Base-by-base conservation (phyloP, 2,113 vertebrate genomes). In the Brachypodius melanocephalos region DNA sequence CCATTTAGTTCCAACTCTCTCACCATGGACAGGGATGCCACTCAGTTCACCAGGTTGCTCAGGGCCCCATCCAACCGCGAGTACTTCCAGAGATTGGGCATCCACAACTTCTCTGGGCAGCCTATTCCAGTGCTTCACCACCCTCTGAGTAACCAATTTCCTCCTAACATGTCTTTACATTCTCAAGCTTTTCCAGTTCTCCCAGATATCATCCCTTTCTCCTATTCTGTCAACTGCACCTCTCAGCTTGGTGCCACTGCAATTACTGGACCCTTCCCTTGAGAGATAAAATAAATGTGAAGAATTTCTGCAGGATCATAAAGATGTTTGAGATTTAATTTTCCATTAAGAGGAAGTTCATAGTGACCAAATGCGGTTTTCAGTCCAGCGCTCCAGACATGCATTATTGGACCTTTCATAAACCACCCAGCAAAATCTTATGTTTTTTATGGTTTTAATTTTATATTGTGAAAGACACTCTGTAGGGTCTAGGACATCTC, bases 351-450 rank as follows among this genome's bases (percentile, higher is more conserved):
- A 75, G 5, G 20, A 75, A 29, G 43, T 40, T 79, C 25, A 38
- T 38, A 62, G 12, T 61, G 17, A 73, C 17, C 4, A 26, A 80
- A 22, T 0, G 0, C 0, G 0, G 6, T 57, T 81, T 75, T 79
- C 17, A 79, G 21, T 17, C 42, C 52, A 57, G 31, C 36, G 17
- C 2, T 91, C 17, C n/a, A 81, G 34, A n/a, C 10, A 31, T 19
- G 28, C 15, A 38, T 77, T 85, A 52, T 34, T 34, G 22, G 19
- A 65, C 8, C 3, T 85, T 26, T 77, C 20, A 21, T 46, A 12
- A 3, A 61, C 17, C 14, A 51, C 17, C 28, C 59, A 75, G 25
- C 36, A 85, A 11, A 95, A 46, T 14, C 31, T 62, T 10, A 54
- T 59, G 8, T 1, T 31, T 90, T 83, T 73, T 38, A 52, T 68